Base-by-base conservation (phyloP, 2,888 invertebrate genomes). In the Agrotis puta region DNA sequence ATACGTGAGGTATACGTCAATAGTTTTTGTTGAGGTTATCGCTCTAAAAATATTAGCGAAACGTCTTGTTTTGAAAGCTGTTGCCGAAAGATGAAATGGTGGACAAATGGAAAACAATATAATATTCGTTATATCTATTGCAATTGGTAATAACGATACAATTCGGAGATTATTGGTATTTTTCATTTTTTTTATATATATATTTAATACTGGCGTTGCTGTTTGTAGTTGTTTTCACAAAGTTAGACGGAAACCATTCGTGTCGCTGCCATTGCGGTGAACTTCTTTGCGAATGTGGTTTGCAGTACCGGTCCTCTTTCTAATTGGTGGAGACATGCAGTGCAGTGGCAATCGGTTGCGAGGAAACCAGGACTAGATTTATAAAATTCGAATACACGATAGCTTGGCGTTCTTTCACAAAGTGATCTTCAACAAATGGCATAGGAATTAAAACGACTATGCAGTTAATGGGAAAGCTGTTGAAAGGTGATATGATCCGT, bases 11-110 rank as follows among this genome's bases (percentile, higher is more conserved):
- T 33, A 45, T 18, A 81, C 78, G 79, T 72, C 72, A 79, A 65
- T 81, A 50, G 22, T 63, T 79, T 56, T 64, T 48, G 45, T 67
- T 69, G 58, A 77, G 82, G 73, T 74, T 78, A 62, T 78, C 66
- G 73, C 66, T 80, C 82, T 54, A 66, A 66, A 77, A 59, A 77
- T 65, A 71, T 64, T 22, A 57, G 14, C 51, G 64, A 65, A 68
- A 63, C 14, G 16, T 27, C 27, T 63, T 65, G 39, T 48, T 81
- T 56, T n/a, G 9, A 54, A 62, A 54, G 7, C 20, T 64, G 24
- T 16, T 53, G 18, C 18, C 33, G 45, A 18, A 39, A 47, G 47
- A 13, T 48, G 43, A 56, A 33, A 27, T 74, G 54, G 27, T 13
- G 6, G 43, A 24, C 16, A 2, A 48, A 48, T 43, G 9, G 20